Evolutionary conservation across 2,797 vertebrate genomes (phyloP), one percentile per base, ranked within the genome.

Genomic region (Clarias fuscus): DNA sequence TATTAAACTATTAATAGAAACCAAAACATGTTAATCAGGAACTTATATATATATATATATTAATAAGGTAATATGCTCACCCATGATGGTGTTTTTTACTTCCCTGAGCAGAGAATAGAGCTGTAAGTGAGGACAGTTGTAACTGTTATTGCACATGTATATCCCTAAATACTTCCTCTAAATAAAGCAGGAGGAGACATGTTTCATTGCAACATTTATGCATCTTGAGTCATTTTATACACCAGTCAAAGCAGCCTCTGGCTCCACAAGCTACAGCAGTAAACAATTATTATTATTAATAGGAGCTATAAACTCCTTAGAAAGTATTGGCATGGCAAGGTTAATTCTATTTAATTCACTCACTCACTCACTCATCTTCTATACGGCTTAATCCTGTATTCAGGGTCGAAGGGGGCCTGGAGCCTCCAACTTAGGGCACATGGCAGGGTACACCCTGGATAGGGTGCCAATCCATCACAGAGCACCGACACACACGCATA

Each of bases 61-160:
- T 37, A 37, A 37, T 18, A 2, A 27, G 27, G 7, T 40, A 62
- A 76, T 7, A n/a, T 62, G 83, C 89, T 88, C 61, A 89, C 89
- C 87, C 89, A 89, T 89, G 77, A 40, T 87, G 30, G 3, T 68
- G 24, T 14, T 20, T 48, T 24, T 37, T 24, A 59, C 37, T 48
- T 64, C 22, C 17, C 43, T 67, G 64, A 5, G 30, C 18, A 72
- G 24, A 71, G 20, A 61, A 11, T 40, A 5, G n/a, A 33, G 17
- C 24, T 40, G 17, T 15, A 70, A 33, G 56, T 86, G 43, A 37
- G 22, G 30, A 64, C 40, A 7, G 75, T 17, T 79, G 62, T n/a
- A 14, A 37, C 27, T 17, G 75, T 17, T 59, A 62, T 53, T 53
- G 48, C 48, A 53, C 13, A 53, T 53, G 48, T 48, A 71, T 40